These are phyloP conservation scores for Ceyx erithaca DNA, from an alignment of 2,797 vertebrate genomes.

Conservation along the genomic window DNA sequence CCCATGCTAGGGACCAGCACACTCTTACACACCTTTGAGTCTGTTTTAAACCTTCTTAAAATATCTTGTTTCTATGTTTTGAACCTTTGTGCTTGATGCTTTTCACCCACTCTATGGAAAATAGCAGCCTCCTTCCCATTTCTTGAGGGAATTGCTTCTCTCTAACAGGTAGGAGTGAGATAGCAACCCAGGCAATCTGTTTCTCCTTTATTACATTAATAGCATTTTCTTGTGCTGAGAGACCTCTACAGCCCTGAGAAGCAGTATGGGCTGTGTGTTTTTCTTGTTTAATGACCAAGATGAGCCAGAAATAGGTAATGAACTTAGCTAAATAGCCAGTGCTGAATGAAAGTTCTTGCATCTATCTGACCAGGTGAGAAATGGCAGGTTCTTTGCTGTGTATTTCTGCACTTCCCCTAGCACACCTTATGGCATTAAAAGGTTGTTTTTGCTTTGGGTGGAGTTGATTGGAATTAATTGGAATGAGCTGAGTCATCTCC, in stretches of 20 bases:
- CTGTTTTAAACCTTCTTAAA: neutral
- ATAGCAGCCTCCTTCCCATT: neutral
- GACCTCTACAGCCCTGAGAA: neutral
- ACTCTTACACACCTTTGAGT: neutral
- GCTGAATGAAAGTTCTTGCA: neutral
- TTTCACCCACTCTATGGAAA: neutral
- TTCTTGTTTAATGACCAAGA: neutral
- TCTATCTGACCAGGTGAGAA: neutral
- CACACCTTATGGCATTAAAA: neutral
- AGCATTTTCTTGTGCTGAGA: neutral
- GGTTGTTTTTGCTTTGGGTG: neutral
- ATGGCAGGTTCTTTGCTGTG: neutral
- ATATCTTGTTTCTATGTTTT: neutral
- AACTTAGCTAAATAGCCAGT: neutral
- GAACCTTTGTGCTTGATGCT: neutral
- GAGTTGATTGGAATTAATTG: conserved; percentile 10
- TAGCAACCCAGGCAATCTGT: neutral
- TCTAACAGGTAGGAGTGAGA: neutral
- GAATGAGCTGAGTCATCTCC: neutral
- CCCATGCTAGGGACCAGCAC: neutral
- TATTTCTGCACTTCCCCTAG: neutral
- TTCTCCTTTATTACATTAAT: neutral
- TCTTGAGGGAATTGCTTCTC: neutral
- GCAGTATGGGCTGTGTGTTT: neutral
- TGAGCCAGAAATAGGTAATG: neutral